phyloP scores from a whole-genome alignment of 1,140 invertebrate genomes.

The Leucophenga varia region DNA sequence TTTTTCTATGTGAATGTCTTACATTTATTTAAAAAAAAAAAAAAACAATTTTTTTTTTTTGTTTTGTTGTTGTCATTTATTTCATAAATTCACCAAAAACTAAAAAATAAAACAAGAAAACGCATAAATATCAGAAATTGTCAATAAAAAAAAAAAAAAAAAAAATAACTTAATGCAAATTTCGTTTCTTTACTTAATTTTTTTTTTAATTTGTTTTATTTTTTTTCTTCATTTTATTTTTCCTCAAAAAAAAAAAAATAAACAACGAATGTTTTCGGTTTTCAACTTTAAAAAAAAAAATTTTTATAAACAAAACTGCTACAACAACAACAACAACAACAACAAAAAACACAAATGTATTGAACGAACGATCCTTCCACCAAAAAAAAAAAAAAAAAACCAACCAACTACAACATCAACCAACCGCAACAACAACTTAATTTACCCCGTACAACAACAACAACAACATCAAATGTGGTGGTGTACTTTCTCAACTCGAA shows the following conservation, averaged over 20 bases:
- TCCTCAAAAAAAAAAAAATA: slow-evolving; percentile 20
- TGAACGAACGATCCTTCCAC: slow-evolving; percentile 24
- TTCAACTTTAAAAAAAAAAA: slow-evolving; percentile 11
- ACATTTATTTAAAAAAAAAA: background rate
- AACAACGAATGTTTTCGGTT: no score
- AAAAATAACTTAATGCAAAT: slow-evolving; percentile 20
- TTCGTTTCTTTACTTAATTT: slow-evolving; percentile 44
- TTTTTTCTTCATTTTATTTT: slow-evolving; percentile 45
- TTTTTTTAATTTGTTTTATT: slow-evolving; percentile 44
- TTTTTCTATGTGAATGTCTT: background rate
- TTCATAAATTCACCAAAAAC: no score
- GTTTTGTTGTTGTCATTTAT: no score
- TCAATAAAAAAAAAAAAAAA: slow-evolving; percentile 4
- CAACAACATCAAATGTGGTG: no score
- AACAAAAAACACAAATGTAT: slow-evolving; percentile 32
- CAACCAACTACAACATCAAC: slow-evolving; percentile 6
- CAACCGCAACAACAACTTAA: background rate
- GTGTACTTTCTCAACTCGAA: no score
- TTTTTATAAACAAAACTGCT: slow-evolving; percentile 20
- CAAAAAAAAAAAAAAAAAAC: slow-evolving; percentile 16
- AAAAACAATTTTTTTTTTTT: background rate
- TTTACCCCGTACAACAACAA: background rate
- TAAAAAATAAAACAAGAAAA: no score
- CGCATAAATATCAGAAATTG: no score
- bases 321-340: slow-evolving; percentile 33